Evolutionary conservation across 2,113 vertebrate species (phyloP).

Genomic region (Phainopepla nitens): DNA sequence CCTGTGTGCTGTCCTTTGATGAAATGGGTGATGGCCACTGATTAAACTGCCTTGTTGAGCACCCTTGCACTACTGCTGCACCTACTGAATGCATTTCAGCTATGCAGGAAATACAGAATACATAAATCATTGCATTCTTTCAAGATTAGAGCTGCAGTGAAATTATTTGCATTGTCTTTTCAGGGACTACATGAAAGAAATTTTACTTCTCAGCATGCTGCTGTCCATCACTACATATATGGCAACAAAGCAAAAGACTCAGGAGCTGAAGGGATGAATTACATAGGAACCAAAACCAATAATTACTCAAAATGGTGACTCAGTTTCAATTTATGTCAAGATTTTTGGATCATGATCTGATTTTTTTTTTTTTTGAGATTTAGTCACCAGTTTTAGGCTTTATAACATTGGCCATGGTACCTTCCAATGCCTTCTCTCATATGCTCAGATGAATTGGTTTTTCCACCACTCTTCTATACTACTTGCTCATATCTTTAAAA

Average conservation of each 20-base stretch:
- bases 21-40: neutral
- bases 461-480: neutral
- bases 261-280: neutral
- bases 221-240: neutral
- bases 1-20: neutral
- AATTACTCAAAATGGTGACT: neutral
- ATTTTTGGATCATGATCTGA: neutral
- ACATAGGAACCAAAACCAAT: neutral
- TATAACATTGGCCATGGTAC: neutral
- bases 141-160: neutral
- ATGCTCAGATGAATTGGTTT: neutral
- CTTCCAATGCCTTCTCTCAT: neutral
- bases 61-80: neutral
- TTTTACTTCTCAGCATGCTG: neutral
- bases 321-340: neutral
- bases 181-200: neutral
- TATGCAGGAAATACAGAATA: neutral
- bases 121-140: neutral
- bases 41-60: neutral
- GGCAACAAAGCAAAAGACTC: neutral
- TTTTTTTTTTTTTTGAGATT: neutral
- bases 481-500: neutral
- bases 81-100: neutral
- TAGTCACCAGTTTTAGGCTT: neutral
- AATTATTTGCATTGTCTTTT: neutral